Percentiles rank a stretch among this genome's conserved stretches.
These are phyloP conservation scores for Drosophila nigricruria DNA, from an alignment of 2,888 invertebrate species.

Conservation along the genomic window DNA sequence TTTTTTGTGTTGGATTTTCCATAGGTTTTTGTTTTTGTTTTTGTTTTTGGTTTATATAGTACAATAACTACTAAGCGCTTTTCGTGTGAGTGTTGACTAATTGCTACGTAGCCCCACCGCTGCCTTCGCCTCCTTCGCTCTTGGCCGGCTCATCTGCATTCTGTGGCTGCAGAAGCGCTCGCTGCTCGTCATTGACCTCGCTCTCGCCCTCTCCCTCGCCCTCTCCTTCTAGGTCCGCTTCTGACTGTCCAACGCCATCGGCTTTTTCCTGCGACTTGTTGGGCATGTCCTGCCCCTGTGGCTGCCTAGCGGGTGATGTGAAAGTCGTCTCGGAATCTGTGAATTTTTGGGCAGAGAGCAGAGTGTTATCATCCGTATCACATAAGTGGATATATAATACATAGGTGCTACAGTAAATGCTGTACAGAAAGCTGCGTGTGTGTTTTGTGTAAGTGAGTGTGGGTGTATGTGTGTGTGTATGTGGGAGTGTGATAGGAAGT, in stretches of 20 bases:
- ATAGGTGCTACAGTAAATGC: slow-evolving; percentile 56
- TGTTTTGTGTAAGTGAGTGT: slow-evolving; percentile 17
- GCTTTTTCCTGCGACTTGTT: slow-evolving; percentile 34
- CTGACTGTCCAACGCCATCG: slow-evolving; percentile 50
- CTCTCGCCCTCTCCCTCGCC: slow-evolving; percentile 72
- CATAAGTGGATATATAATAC: not conserved
- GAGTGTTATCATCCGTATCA: slow-evolving; percentile 21
- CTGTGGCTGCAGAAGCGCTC: slow-evolving; percentile 79
- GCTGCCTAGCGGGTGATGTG: slow-evolving; percentile 81
- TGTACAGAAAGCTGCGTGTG: slow-evolving; percentile 63
- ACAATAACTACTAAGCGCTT: slow-evolving; percentile 68
- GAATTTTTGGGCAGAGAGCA: slow-evolving; percentile 9
- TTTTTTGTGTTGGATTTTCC: slow-evolving; percentile 36
- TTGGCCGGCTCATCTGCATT: slow-evolving; percentile 35
- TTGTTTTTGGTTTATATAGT: slow-evolving; percentile 32
- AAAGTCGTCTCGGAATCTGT: slow-evolving; percentile 85
- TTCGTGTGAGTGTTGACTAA: slow-evolving; percentile 63
- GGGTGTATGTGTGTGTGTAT: slow-evolving; percentile 13
- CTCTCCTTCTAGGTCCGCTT: slow-evolving; percentile 30
- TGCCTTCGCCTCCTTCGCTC: slow-evolving; percentile 40
- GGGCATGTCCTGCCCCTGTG: slow-evolving; percentile 61
- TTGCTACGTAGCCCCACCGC: slow-evolving; percentile 84
- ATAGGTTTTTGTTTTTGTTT: slow-evolving; percentile 13
- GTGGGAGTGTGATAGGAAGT: not conserved
- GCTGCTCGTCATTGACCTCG: slow-evolving; percentile 84